A percentile compares a stretch with the other conserved stretches of the same genome.
These are phyloP conservation scores for Zygothrica quintamaculata DNA, from an alignment of 2,888 invertebrate genomes.

Conservation along the genomic window DNA sequence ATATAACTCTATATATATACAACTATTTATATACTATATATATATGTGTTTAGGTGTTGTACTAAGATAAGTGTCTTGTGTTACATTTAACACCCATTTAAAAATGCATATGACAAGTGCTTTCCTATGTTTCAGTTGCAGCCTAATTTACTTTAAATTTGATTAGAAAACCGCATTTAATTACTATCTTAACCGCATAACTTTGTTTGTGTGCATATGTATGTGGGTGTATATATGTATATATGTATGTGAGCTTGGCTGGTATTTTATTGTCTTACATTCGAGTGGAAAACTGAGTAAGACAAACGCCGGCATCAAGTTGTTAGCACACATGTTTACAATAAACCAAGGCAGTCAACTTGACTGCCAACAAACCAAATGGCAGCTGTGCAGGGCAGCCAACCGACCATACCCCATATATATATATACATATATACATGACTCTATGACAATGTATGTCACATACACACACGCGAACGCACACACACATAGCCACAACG, in stretches of 20 bases:
- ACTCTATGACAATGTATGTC: constrained; percentile 37
- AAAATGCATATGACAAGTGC: constrained; percentile 14
- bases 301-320: constrained; percentile 46
- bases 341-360: constrained; percentile 74
- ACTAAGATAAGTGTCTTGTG: background rate
- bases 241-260: constrained; percentile 11
- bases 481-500: constrained; percentile 20
- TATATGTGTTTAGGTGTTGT: no score
- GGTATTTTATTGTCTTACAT: constrained; percentile 50
- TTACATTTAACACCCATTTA: background rate
- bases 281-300: constrained; percentile 33
- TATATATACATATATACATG: constrained; percentile 11
- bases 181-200: constrained; percentile 24
- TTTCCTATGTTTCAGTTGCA: constrained; percentile 31
- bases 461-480: constrained; percentile 1
- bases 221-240: constrained; percentile 6
- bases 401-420: constrained; percentile 18
- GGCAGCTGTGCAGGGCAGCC: constrained; percentile 55
- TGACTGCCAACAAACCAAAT: constrained; percentile 65
- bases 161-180: constrained; percentile 41
- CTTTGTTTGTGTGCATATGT: background rate
- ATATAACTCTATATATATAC: no score
- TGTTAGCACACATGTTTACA: constrained; percentile 77
- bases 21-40: no score
- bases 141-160: constrained; percentile 32